Base-by-base conservation (phyloP, 2,888 invertebrate genomes). In the Lepas anatifera region DNA sequence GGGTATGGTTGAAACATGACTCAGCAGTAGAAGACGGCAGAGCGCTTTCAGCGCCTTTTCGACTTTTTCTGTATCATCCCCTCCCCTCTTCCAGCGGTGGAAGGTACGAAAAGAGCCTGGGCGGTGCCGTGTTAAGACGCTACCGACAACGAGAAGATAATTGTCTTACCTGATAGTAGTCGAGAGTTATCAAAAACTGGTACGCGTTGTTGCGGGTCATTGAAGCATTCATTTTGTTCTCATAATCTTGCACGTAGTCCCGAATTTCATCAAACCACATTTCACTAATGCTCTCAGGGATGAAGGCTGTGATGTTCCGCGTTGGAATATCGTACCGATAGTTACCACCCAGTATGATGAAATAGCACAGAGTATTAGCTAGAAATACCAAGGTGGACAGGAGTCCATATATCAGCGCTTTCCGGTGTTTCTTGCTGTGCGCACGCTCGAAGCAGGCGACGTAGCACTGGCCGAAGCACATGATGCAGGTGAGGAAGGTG, bases 391-490 rank as follows among this genome's bases (percentile, higher is more conserved):
- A 32, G 32, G 22, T 22, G 7, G 32, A 32, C 22, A 58, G 29
- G 18, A 35, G 8, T 18, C 32, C 58, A 35, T 35, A 58, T 22
- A 58, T 22, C 16, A 58, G 32, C 35, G 58, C 58, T 35, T 58
- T 58, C 10, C 32, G 32, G 58, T 58, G 58, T 10, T 22, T 18
- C 35, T 22, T 16, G 22, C 58, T 58, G 58, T 58, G 58, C 4
- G 32, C 32, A 1, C 58, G 58, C 58, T 58, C 58, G 35, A 58
- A 58, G 58, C 58, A 58, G 58, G 18, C 22, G 58, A 58, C 58
- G 58, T 58, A 58, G 22, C 58, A 58, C 32, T 58, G 32, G 58
- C 18, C 32, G 58, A 58, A 58, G 58, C 58, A 58, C 58, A 58
- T 58, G 58, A 58, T 6, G 58, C 58, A 58, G 58, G 32, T 58